Evolutionary conservation across 2,797 vertebrate genomes (phyloP).

Genomic region (Streptopelia turtur): DNA sequence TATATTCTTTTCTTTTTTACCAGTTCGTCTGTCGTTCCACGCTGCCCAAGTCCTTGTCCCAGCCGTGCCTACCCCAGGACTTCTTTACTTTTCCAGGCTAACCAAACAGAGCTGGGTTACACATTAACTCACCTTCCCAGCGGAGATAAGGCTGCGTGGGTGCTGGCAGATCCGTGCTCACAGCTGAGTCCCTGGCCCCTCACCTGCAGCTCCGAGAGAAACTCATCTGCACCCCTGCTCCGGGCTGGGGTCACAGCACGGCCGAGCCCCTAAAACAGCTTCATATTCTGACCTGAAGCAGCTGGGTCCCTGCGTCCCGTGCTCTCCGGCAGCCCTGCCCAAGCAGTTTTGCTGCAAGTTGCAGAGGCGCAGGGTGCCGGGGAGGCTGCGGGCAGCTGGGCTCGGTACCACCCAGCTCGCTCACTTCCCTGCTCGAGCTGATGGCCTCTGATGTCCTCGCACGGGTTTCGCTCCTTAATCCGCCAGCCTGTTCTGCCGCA

Average conservation of each 20-base stretch:
- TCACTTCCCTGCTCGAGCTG: background rate
- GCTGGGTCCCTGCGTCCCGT: background rate
- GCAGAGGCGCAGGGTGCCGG: background rate
- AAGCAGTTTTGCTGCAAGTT: background rate
- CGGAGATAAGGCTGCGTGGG: background rate
- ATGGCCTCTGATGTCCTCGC: constrained; percentile 4
- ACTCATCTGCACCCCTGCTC: background rate
- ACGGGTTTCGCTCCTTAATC: constrained; percentile 28
- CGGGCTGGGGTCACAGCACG: background rate
- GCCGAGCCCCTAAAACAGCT: background rate
- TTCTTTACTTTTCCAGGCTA: constrained; percentile 30
- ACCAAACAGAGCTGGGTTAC: constrained; percentile 65
- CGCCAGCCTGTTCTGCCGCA: constrained; percentile 64
- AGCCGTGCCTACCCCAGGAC: background rate
- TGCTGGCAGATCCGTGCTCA: background rate
- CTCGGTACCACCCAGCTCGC: constrained; percentile 20
- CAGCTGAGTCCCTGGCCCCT: background rate
- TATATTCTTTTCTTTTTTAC: background rate
- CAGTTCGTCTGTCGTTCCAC: background rate
- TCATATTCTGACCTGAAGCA: background rate
- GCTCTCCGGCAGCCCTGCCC: background rate
- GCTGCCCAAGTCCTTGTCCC: background rate
- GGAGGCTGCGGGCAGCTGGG: background rate
- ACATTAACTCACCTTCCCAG: constrained; percentile 64
- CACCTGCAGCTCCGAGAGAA: background rate